Evolutionary conservation across 2,113 vertebrate genomes (phyloP).

Genomic region (Forbesichthys papilliferus): DNA sequence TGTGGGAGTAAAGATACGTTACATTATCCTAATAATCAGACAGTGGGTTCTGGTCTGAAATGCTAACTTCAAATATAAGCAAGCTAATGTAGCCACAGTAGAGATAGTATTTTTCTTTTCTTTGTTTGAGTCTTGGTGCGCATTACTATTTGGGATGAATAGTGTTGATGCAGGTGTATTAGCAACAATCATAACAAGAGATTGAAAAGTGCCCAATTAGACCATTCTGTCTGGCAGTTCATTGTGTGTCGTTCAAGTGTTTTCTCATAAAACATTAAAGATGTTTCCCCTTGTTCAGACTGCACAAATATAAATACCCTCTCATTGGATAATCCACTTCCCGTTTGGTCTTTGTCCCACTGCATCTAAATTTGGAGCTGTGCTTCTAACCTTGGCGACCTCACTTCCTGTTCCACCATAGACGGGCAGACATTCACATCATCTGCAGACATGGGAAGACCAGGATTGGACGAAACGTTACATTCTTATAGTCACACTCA

Average conservation of each 20-base stretch:
- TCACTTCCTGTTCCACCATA: constrained; percentile 69
- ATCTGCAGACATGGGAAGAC: background rate
- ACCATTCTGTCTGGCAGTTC: no score
- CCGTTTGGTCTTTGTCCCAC: constrained; percentile 53
- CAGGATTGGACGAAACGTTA: background rate
- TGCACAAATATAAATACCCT: background rate
- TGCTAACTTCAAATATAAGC: no score
- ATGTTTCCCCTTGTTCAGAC: background rate
- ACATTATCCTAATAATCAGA: no score
- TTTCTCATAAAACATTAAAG: no score
- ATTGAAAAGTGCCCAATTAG: no score
- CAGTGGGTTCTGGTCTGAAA: no score
- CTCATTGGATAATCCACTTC: constrained; percentile 36
- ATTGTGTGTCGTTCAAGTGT: background rate
- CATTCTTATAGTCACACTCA: background rate
- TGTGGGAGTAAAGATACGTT: no score
- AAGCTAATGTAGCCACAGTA: no score
- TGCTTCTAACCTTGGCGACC: constrained; percentile 57
- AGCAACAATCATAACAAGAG: no score
- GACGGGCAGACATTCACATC: constrained; percentile 35
- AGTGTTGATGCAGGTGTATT: background rate
- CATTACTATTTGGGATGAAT: background rate
- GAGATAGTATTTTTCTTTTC: no score
- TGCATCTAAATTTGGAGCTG: constrained; percentile 67
- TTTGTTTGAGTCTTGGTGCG: background rate